Percentiles rank a stretch among this genome's conserved stretches.
phyloP scores from a whole-genome alignment of 2,113 vertebrate genomes.

The Podiceps cristatus region DNA sequence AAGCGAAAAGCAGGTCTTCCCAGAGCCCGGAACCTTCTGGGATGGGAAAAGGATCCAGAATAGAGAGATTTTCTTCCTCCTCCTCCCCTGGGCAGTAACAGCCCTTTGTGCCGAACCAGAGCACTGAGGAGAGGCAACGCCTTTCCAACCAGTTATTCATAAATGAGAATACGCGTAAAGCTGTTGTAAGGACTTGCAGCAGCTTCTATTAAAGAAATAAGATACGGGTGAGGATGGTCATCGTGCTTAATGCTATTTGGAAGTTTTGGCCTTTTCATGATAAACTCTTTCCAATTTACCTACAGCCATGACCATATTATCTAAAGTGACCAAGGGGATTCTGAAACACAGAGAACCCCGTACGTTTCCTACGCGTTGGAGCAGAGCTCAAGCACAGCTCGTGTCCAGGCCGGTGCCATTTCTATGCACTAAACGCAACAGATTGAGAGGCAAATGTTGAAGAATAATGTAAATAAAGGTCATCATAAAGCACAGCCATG shows the following conservation, averaged over 20 bases:
- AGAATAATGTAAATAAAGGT: not conserved
- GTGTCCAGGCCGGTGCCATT: not conserved
- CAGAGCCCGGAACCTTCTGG: not conserved
- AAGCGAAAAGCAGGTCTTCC: too few species aligned
- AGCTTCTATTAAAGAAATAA: not conserved
- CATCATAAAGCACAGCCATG: not conserved
- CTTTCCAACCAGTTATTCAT: too few species aligned
- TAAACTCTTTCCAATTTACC: not conserved
- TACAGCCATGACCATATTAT: accelerated
- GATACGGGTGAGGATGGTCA: accelerated
- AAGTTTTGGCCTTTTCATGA: not conserved
- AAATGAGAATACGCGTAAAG: not conserved
- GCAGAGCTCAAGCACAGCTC: not conserved
- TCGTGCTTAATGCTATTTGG: not conserved
- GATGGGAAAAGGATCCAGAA: not conserved
- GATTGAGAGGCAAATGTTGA: not conserved
- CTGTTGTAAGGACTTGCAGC: not conserved
- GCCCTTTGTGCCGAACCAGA: not conserved
- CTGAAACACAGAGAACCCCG: not conserved
- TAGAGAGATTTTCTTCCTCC: not conserved
- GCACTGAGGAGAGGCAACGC: not conserved
- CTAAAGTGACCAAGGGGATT: not conserved
- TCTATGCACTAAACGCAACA: not conserved
- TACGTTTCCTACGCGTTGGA: accelerated
- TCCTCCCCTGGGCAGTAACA: not conserved